Base-by-base conservation (phyloP, 2,888 invertebrate genomes). In the Meta bourneti region DNA sequence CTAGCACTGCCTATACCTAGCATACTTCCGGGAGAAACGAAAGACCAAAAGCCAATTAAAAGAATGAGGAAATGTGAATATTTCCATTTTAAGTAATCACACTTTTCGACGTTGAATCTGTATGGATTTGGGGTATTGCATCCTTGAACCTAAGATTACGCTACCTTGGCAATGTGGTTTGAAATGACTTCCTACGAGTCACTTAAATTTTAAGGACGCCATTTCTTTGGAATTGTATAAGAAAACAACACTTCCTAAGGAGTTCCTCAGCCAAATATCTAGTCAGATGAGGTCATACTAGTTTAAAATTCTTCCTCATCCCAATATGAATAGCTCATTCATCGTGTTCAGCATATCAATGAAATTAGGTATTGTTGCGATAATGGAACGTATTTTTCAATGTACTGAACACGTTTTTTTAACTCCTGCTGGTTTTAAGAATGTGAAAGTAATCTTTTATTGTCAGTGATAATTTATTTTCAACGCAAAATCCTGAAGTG, bases 61-160 rank as follows among this genome's bases (percentile, higher is more conserved):
- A 61, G 61, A 16, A 16, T 16, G 16, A 61, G 61, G 16, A 16
- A 61, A 61, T 16, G 6, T 9, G 61, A 61, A 61, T 61, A 61
- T 61, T 34, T 61, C 7, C 61, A 16, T 61, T 11, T 61, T 61
- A 61, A 9, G 13, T 61, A 16, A 16, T 16, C 6, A 11, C 61
- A 61, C 16, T 61, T 9, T 61, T 61, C 8, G 7, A 16, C 61
- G 16, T 9, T 16, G 13, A 19, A 51, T 71, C 49, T 51, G 69
- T 71, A 82, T 82, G 71, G 9, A 82, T 82, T 71, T 49, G 16
- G 81, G 81, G 49, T 71, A 70, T 5, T 11, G 49, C 9, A 70
- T 48, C 86, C 86, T 86, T 86, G 86, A 86, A 70, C 79, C 79
- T 51, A 72, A 75, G n/a, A 1, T 34, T 49, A 7, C 8, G 16